Conservation (phyloP, 2,113 vertebrate species). For the Acinonyx jubatus region DNA sequence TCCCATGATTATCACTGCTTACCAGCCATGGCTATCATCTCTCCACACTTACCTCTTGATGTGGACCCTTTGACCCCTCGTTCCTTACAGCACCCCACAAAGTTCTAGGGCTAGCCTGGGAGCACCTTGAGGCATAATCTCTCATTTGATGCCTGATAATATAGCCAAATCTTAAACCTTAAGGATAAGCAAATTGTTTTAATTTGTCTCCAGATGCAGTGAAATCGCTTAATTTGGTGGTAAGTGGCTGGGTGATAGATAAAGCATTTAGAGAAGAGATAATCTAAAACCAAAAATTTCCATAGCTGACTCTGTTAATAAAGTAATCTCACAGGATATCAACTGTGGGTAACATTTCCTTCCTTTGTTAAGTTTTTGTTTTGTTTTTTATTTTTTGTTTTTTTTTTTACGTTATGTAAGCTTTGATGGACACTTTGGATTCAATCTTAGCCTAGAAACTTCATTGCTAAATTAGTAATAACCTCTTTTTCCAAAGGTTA, state of each 20-base stretch:
- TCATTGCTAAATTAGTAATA: slow-evolving; percentile 44
- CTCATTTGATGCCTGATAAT: background rate
- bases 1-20: background rate
- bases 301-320: background rate
- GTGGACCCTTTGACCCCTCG: background rate
- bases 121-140: background rate
- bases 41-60: background rate
- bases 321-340: slow-evolving; percentile 7
- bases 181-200: background rate
- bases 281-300: slow-evolving; percentile 28
- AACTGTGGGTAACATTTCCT: background rate
- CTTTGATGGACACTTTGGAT: background rate
- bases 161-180: background rate
- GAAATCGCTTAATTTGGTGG: background rate
- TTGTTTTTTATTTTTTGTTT: background rate
- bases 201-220: background rate
- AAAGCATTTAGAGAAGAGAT: background rate
- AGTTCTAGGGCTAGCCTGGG: background rate
- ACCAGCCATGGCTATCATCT: background rate
- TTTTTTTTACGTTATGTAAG: background rate
- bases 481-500: slow-evolving; percentile 33
- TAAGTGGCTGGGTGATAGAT: background rate
- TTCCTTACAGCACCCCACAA: background rate
- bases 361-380: background rate
- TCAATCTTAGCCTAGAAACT: slow-evolving; percentile 18